A percentile compares a stretch with the other conserved stretches of the same genome.
Conservation (phyloP, 1,140 invertebrate genomes). For the Mycetomoellerius zeteki region DNA sequence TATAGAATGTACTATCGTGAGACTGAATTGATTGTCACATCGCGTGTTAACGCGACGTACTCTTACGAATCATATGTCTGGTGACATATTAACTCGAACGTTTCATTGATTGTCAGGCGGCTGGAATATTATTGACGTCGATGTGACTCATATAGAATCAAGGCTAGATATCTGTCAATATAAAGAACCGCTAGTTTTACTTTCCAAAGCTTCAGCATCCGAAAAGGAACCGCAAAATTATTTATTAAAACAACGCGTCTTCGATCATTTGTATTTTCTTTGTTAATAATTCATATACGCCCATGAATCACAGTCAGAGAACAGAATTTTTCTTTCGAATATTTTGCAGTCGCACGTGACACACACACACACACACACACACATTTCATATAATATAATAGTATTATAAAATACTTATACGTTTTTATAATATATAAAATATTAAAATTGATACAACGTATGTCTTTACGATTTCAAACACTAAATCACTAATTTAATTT, state of each 20-base stretch:
- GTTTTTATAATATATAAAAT: neutral
- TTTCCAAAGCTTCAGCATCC: conserved; percentile 15
- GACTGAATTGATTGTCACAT: conserved; percentile 26
- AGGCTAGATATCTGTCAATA: conserved; percentile 12
- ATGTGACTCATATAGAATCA: conserved; percentile 19
- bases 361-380: neutral
- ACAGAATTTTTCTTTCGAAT: neutral
- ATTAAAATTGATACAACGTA: neutral
- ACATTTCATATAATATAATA: neutral
- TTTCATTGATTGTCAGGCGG: conserved; percentile 40
- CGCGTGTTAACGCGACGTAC: neutral
- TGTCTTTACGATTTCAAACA: no score
- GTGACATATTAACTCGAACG: conserved; percentile 37
- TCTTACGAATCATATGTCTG: neutral
- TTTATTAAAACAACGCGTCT: neutral
- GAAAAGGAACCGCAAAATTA: conserved; percentile 15
- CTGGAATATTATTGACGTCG: conserved; percentile 36
- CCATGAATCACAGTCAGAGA: neutral
- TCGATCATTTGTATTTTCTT: neutral
- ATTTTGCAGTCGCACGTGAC: conserved; percentile 11
- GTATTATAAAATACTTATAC: neutral
- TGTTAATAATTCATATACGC: conserved; percentile 22
- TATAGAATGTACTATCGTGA: neutral
- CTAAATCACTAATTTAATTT: conserved; percentile 8
- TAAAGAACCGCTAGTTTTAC: neutral